Percentiles rank a stretch among this genome's conserved stretches.
phyloP scores from a whole-genome alignment of 2,888 invertebrate genomes.

The Artemia sp. region DNA sequence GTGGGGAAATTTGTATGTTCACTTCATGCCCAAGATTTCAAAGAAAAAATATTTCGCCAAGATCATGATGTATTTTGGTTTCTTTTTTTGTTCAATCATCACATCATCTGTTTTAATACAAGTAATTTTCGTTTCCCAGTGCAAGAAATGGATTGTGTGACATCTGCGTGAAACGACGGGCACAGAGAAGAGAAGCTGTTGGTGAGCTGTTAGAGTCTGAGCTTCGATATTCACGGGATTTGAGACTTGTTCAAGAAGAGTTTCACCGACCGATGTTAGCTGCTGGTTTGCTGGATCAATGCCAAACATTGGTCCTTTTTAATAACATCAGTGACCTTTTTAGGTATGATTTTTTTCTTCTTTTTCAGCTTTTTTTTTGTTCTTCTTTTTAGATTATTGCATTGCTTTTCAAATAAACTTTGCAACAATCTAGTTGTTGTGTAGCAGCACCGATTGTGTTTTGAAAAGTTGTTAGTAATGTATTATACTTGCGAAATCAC shows the following conservation, averaged over 20 bases:
- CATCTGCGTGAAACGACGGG: constrained; percentile 68
- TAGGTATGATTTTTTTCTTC: not conserved
- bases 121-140: not conserved
- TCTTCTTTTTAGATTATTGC: not conserved
- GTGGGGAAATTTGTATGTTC: too few relatives aligned
- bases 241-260: constrained; percentile 79
- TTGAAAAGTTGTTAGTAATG: too few relatives aligned
- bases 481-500: too few relatives aligned
- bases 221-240: constrained; percentile 80
- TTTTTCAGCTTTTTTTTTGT: not conserved
- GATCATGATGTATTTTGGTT: too few relatives aligned
- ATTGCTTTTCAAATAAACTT: not conserved
- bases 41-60: too few relatives aligned
- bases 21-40: too few relatives aligned
- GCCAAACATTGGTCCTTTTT: constrained; percentile 39
- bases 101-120: too few relatives aligned
- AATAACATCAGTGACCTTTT: not conserved
- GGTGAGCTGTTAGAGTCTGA: constrained; percentile 91
- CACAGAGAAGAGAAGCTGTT: constrained; percentile 81
- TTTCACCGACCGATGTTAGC: constrained; percentile 83
- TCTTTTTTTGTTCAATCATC: too few relatives aligned
- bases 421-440: too few relatives aligned
- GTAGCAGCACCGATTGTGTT: too few relatives aligned
- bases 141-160: constrained; percentile 40
- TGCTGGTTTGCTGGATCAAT: constrained; percentile 72